These are phyloP conservation scores for Blastobasis lacticolella DNA, from an alignment of 2,888 invertebrate genomes.

Conservation along the genomic window DNA sequence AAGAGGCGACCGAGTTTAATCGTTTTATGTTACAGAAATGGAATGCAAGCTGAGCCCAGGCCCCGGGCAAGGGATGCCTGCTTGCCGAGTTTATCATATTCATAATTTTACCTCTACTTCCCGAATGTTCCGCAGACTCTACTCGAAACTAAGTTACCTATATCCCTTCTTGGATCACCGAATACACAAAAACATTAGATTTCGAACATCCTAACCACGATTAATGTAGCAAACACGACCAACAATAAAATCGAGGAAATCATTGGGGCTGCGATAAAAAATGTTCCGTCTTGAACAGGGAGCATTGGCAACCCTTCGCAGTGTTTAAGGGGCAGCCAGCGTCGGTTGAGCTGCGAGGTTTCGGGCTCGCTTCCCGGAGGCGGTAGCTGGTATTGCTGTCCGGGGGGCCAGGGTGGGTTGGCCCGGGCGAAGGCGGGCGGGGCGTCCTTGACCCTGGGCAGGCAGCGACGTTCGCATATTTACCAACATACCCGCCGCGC, in stretches of 20 bases:
- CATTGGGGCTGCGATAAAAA: too few relatives aligned
- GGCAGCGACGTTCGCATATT: constrained; percentile 35
- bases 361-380: constrained; percentile 12
- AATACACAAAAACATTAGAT: too few relatives aligned
- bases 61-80: neutral
- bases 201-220: too few relatives aligned
- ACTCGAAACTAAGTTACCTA: too few relatives aligned
- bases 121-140: too few relatives aligned
- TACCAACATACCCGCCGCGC: constrained; percentile 29
- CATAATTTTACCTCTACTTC: too few relatives aligned
- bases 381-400: constrained; percentile 20
- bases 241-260: too few relatives aligned
- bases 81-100: too few relatives aligned
- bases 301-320: too few relatives aligned
- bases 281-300: too few relatives aligned
- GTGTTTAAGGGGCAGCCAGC: constrained; percentile 9
- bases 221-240: too few relatives aligned
- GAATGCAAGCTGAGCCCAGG: constrained; percentile 27
- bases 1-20: constrained; percentile 34
- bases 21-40: constrained; percentile 25
- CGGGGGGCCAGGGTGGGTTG: constrained; percentile 29
- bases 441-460: constrained; percentile 56
- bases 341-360: constrained; percentile 22
- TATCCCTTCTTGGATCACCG: too few relatives aligned
- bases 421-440: constrained; percentile 25